phyloP scores from a whole-genome alignment of 2,797 vertebrate genomes.

The Schizopygopsis malacanthus region DNA sequence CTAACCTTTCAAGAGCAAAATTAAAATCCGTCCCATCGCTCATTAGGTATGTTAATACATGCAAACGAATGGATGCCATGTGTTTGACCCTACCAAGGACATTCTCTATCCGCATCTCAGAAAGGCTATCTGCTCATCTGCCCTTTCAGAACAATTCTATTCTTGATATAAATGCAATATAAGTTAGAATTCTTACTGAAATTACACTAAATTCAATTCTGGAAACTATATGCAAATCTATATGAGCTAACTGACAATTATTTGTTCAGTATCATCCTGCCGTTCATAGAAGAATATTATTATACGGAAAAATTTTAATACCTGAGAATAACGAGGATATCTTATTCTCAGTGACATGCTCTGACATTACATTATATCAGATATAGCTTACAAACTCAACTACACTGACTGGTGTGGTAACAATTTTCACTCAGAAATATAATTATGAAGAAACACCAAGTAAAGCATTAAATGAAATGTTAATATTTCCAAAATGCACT shows the following conservation, averaged over 20 bases:
- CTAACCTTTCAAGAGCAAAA: slow-evolving; percentile 71
- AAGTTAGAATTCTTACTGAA: slow-evolving; percentile 4
- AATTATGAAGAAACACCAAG: not conserved
- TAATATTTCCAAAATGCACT: not conserved
- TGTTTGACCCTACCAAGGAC: slow-evolving; percentile 64
- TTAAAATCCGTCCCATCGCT: slow-evolving; percentile 74
- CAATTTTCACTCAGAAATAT: not conserved
- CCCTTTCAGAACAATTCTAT: slow-evolving; percentile 15
- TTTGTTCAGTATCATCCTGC: not conserved
- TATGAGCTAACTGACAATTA: not conserved
- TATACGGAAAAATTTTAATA: not conserved
- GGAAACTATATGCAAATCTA: not conserved
- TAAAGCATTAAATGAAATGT: not conserved
- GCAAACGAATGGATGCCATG: slow-evolving; percentile 74
- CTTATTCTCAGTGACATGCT: not conserved
- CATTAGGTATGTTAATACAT: slow-evolving; percentile 80
- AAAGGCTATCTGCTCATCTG: slow-evolving; percentile 60
- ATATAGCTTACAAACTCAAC: not conserved
- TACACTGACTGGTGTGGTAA: not conserved
- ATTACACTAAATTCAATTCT: not conserved
- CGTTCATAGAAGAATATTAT: not conserved
- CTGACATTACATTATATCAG: slow-evolving; percentile 1
- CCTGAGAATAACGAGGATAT: not conserved
- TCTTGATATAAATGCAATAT: not conserved
- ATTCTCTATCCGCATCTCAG: slow-evolving; percentile 61